A percentile compares a stretch with the other conserved stretches of the same genome.
Conservation (phyloP, 37 sponge, comb jelly and placozoan species). For the Crambe crambe region DNA sequence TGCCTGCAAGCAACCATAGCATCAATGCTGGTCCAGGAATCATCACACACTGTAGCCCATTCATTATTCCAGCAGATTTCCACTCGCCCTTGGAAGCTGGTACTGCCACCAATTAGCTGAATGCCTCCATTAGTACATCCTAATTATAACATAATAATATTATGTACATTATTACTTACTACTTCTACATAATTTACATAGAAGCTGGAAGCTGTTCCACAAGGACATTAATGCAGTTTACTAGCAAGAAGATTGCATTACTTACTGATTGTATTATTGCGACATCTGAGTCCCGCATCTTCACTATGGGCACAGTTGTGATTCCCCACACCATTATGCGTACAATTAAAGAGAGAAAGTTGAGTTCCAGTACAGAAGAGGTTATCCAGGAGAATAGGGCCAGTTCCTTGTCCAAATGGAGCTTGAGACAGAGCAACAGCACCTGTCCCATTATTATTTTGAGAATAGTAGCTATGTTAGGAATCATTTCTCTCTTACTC, state of each 20-base stretch:
- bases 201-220: no score
- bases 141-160: not conserved
- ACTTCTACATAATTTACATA: no score
- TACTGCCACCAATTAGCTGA: not conserved
- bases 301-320: slow-evolving; percentile 18
- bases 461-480: no score
- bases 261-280: not conserved
- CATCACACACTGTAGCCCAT: slow-evolving; percentile 22
- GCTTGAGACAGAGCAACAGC: not conserved
- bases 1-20: slow-evolving; percentile 6
- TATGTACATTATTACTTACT: not conserved
- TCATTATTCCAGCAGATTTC: not conserved
- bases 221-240: no score
- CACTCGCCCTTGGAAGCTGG: slow-evolving; percentile 1
- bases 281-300: slow-evolving; percentile 49
- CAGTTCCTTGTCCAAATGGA: not conserved
- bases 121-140: slow-evolving; percentile 1
- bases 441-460: no score
- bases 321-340: not conserved
- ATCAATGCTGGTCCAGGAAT: not conserved
- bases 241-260: no score
- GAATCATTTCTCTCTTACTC: no score
- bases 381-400: not conserved
- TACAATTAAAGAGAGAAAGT: not conserved
- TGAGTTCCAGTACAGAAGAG: not conserved